Base-by-base conservation (phyloP, 2,797 vertebrate genomes). In the Sebastes taczanowskii region DNA sequence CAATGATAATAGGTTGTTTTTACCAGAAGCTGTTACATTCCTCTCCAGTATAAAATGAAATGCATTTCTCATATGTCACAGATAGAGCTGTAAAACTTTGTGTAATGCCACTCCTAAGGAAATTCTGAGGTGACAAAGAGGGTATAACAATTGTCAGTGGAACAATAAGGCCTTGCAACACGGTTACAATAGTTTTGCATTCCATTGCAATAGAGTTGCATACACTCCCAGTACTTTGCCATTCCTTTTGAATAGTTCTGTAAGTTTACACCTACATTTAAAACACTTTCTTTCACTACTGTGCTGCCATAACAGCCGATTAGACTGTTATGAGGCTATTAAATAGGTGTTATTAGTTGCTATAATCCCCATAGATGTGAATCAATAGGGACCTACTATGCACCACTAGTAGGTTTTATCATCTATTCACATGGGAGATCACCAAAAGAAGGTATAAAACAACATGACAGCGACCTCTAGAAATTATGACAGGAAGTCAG, bases 1-100 rank as follows among this genome's bases (percentile, higher is more conserved):
- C 58, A 9, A 23, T 58, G 61, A 59, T 71, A 84, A 72, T n/a
- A 18, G 52, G n/a, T 23, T 63, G 61, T 73, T 82, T 82, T 80
- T 64, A 78, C 9, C 3, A 5, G 58, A 7, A 30, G n/a, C 42
- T 20, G 56, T 46, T 66, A 71, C 11, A 23, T 53, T 73, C 56
- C 52, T 67, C 23, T 42, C 59, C 23, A 34, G 38, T 30, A 29
- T 23, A n/a, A 76, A 81, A 71, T n/a, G 29, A 68, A 75, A 80
- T 35, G 29, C n/a, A 46, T 76, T 35, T 53, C 60, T 80, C 55
- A 56, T n/a, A 59, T 14, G 13, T 20, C 16, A 16, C 52, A 67
- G 18, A 76, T 11, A 25, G 20, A 77, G 70, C 58, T 66, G 13
- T 3, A 30, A 63, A 38, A 14, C 11, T 3, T 7, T 20, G 27